These are phyloP conservation scores for Xanthorhoe designata DNA, from an alignment of 2,888 invertebrate genomes.

Conservation along the genomic window DNA sequence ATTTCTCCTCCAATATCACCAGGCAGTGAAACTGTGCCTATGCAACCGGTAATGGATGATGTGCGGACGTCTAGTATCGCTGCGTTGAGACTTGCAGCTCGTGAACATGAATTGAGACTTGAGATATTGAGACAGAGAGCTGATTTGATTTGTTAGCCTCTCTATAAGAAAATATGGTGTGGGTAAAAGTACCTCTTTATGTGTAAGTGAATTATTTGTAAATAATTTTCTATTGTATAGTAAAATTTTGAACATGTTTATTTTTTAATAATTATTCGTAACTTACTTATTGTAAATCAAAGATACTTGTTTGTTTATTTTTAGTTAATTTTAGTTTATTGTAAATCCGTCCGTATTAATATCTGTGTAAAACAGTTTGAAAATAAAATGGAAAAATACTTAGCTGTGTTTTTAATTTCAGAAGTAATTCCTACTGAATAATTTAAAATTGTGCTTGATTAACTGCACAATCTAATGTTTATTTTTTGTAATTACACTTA, in stretches of 20 bases:
- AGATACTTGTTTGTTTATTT: slow-evolving; percentile 7
- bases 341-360: slow-evolving; percentile 23
- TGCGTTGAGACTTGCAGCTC: slow-evolving; percentile 92
- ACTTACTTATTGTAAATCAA: slow-evolving; percentile 1
- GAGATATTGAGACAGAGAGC: slow-evolving; percentile 92
- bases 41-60: slow-evolving; percentile 85
- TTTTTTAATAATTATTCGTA: slow-evolving; percentile 1
- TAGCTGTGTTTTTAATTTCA: not conserved
- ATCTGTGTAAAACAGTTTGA: slow-evolving; percentile 10
- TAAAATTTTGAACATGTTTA: slow-evolving; percentile 11
- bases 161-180: slow-evolving; percentile 17
- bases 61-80: slow-evolving; percentile 95
- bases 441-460: not conserved
- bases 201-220: slow-evolving; percentile 11
- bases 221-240: slow-evolving; percentile 10
- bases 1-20: slow-evolving; percentile 85
- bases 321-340: slow-evolving; percentile 6
- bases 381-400: slow-evolving; percentile 19
- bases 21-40: slow-evolving; percentile 78
- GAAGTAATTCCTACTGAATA: not conserved
- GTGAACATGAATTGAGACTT: slow-evolving; percentile 94
- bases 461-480: not conserved
- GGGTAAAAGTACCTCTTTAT: slow-evolving; percentile 12
- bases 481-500: not conserved
- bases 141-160: slow-evolving; percentile 73